phyloP scores from a whole-genome alignment of 2,113 vertebrate genomes.

The Pedetes capensis region DNA sequence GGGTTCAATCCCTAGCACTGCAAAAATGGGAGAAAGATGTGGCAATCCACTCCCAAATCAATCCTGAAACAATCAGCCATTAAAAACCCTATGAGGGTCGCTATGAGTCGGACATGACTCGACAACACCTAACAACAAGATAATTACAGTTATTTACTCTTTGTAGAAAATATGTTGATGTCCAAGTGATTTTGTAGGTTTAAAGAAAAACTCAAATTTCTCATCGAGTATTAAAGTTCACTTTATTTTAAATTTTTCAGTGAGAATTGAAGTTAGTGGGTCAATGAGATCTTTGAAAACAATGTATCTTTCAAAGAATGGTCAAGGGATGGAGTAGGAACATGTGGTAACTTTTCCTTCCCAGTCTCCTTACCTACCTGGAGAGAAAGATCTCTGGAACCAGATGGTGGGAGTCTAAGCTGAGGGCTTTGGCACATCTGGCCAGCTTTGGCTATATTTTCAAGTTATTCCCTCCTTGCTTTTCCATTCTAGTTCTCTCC shows the following conservation, averaged over 20 bases:
- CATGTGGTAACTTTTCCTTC: neutral
- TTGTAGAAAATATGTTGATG: neutral
- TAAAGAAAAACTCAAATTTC: neutral
- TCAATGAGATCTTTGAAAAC: neutral
- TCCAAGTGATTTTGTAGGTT: slow-evolving; percentile 1
- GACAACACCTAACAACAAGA: no score
- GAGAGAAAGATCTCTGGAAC: neutral
- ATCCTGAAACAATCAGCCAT: no score
- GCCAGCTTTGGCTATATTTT: neutral
- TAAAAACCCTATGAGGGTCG: no score
- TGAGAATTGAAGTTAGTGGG: neutral
- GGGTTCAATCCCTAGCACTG: no score
- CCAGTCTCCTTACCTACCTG: neutral
- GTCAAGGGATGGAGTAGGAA: neutral
- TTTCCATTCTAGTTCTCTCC: neutral
- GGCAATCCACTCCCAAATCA: no score
- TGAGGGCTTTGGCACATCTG: neutral
- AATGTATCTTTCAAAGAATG: neutral
- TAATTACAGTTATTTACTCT: neutral
- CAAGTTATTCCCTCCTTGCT: neutral
- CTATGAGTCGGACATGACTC: no score
- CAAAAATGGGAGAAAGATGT: no score
- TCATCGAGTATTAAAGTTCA: neutral
- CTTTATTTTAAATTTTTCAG: slow-evolving; percentile 42
- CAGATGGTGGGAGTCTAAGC: neutral